These are phyloP conservation scores for Alca torda DNA, from an alignment of 2,797 vertebrate genomes.

Conservation along the genomic window DNA sequence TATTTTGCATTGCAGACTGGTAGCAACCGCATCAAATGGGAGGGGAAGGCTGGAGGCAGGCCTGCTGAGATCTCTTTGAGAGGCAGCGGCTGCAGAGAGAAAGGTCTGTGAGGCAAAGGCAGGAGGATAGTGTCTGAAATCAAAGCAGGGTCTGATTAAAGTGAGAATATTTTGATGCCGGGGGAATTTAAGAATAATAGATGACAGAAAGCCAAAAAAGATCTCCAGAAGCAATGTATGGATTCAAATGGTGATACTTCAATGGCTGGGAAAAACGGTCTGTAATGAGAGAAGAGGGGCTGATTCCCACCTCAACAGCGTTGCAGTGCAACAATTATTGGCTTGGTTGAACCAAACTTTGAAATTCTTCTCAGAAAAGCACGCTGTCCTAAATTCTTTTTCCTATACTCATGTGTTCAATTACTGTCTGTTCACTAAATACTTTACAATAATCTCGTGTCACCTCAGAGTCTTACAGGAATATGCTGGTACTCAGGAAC, in stretches of 20 bases:
- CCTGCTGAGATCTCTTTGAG: neutral
- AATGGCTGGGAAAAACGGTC: neutral
- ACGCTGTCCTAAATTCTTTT: neutral
- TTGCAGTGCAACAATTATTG: neutral
- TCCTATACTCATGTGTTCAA: neutral
- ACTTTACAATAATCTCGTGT: neutral
- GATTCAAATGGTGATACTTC: neutral
- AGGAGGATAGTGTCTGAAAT: neutral
- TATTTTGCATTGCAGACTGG: neutral
- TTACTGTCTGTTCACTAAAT: neutral
- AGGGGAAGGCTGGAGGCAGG: neutral
- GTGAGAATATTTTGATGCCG: neutral
- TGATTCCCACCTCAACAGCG: neutral
- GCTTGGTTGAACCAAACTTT: neutral
- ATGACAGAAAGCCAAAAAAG: neutral
- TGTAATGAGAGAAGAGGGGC: neutral
- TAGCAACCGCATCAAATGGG: neutral
- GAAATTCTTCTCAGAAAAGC: neutral
- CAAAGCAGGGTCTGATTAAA: constrained; percentile 16
- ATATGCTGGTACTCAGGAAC: neutral
- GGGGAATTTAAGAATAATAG: neutral
- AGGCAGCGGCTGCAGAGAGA: neutral
- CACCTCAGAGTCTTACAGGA: neutral
- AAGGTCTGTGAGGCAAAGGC: neutral
- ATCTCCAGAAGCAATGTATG: neutral